Base-by-base conservation (phyloP, 2,888 invertebrate genomes). In the Leptopilina drosophilae region DNA sequence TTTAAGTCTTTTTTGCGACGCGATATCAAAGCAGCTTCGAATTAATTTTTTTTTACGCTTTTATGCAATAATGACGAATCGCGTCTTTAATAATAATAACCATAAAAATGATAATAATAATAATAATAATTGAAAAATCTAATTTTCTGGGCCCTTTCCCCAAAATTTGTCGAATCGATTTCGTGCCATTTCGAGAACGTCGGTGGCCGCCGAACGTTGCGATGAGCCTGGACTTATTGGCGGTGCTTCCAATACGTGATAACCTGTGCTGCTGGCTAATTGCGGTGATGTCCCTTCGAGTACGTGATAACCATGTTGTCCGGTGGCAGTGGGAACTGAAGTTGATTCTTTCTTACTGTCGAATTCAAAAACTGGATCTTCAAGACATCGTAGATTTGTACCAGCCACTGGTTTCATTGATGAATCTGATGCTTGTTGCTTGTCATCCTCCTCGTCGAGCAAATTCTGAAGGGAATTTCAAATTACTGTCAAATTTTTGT, bases 81-180 rank as follows among this genome's bases (percentile, higher is more conserved):
- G 49, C 49, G 49, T 49, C 11, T 49, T 49, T 42, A 42, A 42
- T 42, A 8, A 42, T 42, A 1, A n/a, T n/a, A n/a, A n/a, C n/a
- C n/a, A n/a, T n/a, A n/a, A n/a, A n/a, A n/a, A n/a, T n/a, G n/a
- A n/a, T n/a, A n/a, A 49, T 49, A 9, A 49, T 49, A 9, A 64
- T 53, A 67, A 76, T 78, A 67, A 42, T 77, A 81, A 76, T 78
- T 76, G 76, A 78, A 77, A 75, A 12, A 77, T 85, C 85, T 90
- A 89, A 87, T 87, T 88, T 78, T 90, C 90, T 73, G 89, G 82
- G 80, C 90, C 88, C 88, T 95, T 95, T 84, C 96, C 95, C 96
- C 96, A 96, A 92, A 97, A 96, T 89, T 96, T 95, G 92, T 97
- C 97, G 90, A 97, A 96, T 87, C 96, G 95, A 91, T 95, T 95